These are phyloP conservation scores for Phlogophora meticulosa DNA, from an alignment of 2,888 invertebrate species.

Conservation along the genomic window DNA sequence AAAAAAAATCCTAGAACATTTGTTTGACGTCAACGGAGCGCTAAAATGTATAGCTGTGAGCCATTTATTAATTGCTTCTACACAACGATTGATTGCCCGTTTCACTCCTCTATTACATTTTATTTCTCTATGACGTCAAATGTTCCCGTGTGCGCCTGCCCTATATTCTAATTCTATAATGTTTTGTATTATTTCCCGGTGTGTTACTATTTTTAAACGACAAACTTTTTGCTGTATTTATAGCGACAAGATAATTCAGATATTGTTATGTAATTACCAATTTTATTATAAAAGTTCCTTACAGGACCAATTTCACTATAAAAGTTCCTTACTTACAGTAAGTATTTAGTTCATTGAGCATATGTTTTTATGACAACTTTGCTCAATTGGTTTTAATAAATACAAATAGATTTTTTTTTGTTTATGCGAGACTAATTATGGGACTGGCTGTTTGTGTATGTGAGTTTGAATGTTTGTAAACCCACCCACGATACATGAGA, in stretches of 20 bases:
- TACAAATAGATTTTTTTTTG: constrained; percentile 2
- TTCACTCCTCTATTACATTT: constrained; percentile 72
- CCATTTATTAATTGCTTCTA: constrained; percentile 82
- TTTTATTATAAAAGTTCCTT: no score
- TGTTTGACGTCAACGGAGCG: constrained; percentile 83
- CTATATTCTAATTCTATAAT: constrained; percentile 44
- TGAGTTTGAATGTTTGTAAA: no score
- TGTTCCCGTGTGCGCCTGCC: constrained; percentile 35
- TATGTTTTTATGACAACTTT: no score
- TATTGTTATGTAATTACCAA: no score
- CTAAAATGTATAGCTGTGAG: constrained; percentile 76
- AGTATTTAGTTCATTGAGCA: no score
- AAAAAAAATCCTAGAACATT: constrained; percentile 72
- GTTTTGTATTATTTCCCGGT: constrained; percentile 7
- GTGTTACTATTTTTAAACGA: background rate
- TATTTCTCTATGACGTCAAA: constrained; percentile 67
- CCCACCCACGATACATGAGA: no score
- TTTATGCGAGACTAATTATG: background rate
- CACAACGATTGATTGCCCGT: constrained; percentile 80
- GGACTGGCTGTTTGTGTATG: no score
- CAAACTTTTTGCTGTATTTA: background rate
- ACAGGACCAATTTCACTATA: no score
- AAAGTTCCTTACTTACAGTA: no score
- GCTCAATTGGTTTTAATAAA: constrained; percentile 11
- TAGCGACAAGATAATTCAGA: background rate